Evolutionary conservation across 2,888 invertebrate genomes (phyloP), one percentile per base, ranked within the genome.

Genomic region (Stratiomys singularior): DNA sequence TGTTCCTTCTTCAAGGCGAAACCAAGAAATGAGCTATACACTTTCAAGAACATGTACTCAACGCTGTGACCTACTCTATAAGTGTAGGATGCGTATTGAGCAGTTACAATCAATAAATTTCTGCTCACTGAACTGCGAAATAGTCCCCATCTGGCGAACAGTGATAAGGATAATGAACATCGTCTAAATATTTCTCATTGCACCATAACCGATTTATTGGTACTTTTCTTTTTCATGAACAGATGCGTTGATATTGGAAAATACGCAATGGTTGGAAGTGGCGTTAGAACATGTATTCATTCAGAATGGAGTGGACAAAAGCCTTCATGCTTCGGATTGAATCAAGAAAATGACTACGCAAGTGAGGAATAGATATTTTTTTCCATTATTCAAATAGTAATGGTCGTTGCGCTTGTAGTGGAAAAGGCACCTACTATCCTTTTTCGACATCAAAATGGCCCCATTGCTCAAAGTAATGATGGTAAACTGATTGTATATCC

Each of bases 211-310:
- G n/a, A n/a, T n/a, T n/a, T n/a, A n/a, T n/a, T n/a, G n/a, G 37
- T 37, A 37, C 21, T 60, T 74, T 60, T 15, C 37, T 18, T 11
- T 44, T 37, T 37, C 72, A 52, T 52, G 7, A 71, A 46, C 82
- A 91, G 95, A 81, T 96, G 96, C 84, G 89, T 90, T 37, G 95
- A 96, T 83, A 95, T 96, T 72, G 96, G 96, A n/a, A 96, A 96
- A 86, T 96, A 92, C 84, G 91, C 92, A 0, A 91, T 95, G 90
- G 90, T 91, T n/a, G 95, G 96, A 0, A 92, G 93, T 0, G 92
- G 91, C 80, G 89, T 89, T 1, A 88, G 94, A 15, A 90, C 90
- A 77, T 96, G 96, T 84, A 89, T 93, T 74, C 92, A 93, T 58
- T 95, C 95, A 0, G 91, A 92, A 60, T 96, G 95, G 95, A 93